A percentile compares a stretch with the other conserved stretches of the same genome.
Evolutionary conservation across 2,797 vertebrate genomes (phyloP).

Genomic region (Lutjanus campechanus): DNA sequence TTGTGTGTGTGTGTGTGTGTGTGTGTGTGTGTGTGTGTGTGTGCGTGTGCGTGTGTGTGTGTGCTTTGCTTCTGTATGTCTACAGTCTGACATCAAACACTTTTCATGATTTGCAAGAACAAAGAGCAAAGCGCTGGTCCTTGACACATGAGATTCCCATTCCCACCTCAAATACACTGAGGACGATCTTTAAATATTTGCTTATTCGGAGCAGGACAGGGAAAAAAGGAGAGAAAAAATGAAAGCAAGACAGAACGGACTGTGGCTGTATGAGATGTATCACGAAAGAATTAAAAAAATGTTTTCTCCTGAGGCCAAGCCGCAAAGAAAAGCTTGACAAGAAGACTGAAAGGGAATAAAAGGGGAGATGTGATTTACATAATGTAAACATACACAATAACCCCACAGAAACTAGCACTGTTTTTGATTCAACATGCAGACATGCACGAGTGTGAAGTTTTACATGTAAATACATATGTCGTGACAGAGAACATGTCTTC

Average conservation of each 20-base stretch:
- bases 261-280: conserved; percentile 19
- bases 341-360: conserved; percentile 34
- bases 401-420: background rate
- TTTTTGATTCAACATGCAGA: conserved; percentile 42
- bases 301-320: conserved; percentile 27
- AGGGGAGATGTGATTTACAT: conserved; percentile 23
- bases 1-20: conserved; percentile 1
- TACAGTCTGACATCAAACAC: conserved; percentile 77
- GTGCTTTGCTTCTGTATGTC: conserved; percentile 30
- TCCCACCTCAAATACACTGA: conserved; percentile 72
- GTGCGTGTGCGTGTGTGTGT: conserved; percentile 10
- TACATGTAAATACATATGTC: conserved; percentile 34
- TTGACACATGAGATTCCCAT: conserved; percentile 63
- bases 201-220: conserved; percentile 50
- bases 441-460: conserved; percentile 10
- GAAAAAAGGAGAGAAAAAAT: background rate
- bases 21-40: conserved; percentile 14
- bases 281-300: conserved; percentile 13
- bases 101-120: conserved; percentile 65
- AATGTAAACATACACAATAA: conserved; percentile 35
- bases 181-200: conserved; percentile 74
- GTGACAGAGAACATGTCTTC: conserved; percentile 28
- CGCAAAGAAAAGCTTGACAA: background rate
- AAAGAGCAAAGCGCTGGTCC: conserved; percentile 58
- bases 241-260: conserved; percentile 13